A percentile compares a stretch with the other conserved stretches of the same genome.
Conservation (phyloP, 2,888 invertebrate genomes). For the Polyommatus icarus region DNA sequence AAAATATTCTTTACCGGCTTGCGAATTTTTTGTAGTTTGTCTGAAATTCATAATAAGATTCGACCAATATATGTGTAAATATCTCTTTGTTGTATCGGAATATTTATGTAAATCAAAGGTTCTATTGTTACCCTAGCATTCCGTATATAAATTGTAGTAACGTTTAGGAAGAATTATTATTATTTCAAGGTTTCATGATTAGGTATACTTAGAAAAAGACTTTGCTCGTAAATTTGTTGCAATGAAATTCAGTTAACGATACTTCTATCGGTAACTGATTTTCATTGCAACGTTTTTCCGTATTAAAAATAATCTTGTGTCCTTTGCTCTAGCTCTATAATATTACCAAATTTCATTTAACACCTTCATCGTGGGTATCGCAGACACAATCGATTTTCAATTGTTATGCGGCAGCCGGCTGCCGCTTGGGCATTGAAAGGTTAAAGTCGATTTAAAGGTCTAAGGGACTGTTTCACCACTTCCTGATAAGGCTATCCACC, state of each 20-base stretch:
- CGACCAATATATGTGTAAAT: constrained; percentile 27
- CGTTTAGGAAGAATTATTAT: neutral
- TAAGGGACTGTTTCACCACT: too few species aligned
- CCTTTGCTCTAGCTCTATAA: neutral
- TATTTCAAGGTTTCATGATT: neutral
- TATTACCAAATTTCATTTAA: neutral
- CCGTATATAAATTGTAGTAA: constrained; percentile 24
- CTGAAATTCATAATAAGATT: constrained; percentile 14
- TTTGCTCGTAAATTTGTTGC: too few species aligned
- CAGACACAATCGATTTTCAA: too few species aligned
- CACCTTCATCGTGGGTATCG: too few species aligned
- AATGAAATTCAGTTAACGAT: too few species aligned
- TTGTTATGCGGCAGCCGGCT: too few species aligned
- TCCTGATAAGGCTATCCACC: too few species aligned
- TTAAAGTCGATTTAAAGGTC: too few species aligned
- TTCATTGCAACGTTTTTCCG: neutral
- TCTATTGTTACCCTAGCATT: constrained; percentile 21
- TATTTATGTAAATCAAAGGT: constrained; percentile 31
- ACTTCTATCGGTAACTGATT: too few species aligned
- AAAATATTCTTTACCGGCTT: neutral
- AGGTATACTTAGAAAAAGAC: neutral
- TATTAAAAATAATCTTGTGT: neutral
- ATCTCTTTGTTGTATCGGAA: constrained; percentile 22
- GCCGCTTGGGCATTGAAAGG: too few species aligned
- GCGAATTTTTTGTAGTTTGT: neutral